A percentile compares a stretch with the other conserved stretches of the same genome.
These are phyloP conservation scores for Cavia porcellus DNA, from an alignment of 2,113 vertebrate genomes.

Conservation along the genomic window DNA sequence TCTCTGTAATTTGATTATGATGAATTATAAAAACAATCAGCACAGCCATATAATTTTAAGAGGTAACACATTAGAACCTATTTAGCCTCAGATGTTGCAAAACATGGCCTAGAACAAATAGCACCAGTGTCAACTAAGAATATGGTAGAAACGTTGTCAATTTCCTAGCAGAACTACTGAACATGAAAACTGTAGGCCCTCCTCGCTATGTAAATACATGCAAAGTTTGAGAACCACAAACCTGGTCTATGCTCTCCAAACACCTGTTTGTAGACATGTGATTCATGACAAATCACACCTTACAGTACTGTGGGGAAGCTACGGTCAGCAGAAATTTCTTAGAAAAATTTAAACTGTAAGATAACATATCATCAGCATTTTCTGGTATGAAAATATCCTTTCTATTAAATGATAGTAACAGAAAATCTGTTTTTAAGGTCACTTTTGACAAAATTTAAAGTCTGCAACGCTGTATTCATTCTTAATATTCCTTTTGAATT, in stretches of 20 bases:
- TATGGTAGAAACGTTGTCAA: neutral
- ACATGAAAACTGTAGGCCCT: neutral
- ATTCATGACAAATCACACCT: neutral
- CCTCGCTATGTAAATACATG: neutral
- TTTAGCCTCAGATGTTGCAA: neutral
- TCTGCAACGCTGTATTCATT: neutral
- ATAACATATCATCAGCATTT: neutral
- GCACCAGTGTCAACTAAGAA: neutral
- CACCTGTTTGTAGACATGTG: neutral
- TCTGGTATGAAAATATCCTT: neutral
- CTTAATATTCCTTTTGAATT: neutral
- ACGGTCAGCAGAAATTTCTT: neutral
- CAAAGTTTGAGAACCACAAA: neutral
- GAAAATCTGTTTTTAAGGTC: neutral
- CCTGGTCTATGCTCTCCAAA: neutral
- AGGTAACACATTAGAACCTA: neutral
- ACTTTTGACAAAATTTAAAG: neutral
- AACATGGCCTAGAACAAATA: neutral
- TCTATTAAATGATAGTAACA: neutral
- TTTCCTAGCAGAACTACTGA: neutral
- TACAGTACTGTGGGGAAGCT: neutral
- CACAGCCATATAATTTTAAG: neutral
- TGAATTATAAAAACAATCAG: neutral
- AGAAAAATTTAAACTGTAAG: neutral
- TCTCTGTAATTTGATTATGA: neutral